Evolutionary conservation across 2,113 vertebrate species (phyloP).

Genomic region (Xerus inauris): DNA sequence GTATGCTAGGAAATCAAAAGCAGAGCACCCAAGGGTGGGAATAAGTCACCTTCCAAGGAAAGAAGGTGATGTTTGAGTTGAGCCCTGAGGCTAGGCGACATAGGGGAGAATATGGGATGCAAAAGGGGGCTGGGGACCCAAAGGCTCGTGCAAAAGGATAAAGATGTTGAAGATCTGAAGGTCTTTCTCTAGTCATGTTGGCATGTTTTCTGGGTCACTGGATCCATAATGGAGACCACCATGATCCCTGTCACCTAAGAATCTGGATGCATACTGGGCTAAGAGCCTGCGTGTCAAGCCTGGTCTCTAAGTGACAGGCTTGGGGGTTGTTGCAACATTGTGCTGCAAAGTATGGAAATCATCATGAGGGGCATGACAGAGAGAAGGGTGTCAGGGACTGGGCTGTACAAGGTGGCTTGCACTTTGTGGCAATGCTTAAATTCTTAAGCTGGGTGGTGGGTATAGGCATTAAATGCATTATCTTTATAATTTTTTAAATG

Average conservation of each 20-base stretch:
- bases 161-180: accelerated
- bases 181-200: neutral
- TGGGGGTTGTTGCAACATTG: neutral
- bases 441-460: neutral
- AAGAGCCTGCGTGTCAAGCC: neutral
- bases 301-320: neutral
- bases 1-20: neutral
- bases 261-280: neutral
- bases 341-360: neutral
- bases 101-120: no score
- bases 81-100: neutral
- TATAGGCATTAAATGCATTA: neutral
- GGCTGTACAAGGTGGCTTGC: accelerated
- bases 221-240: no score
- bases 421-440: no score
- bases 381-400: no score
- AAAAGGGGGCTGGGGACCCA: neutral
- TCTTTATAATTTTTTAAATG: neutral
- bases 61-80: neutral
- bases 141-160: neutral
- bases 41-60: neutral
- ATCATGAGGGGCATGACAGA: neutral
- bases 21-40: neutral
- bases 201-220: no score
- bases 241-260: neutral